A percentile compares a stretch with the other conserved stretches of the same genome.
Conservation (phyloP, 30 jellyfish, hydroid and myxozoan genomes). For the Aurelia sp. region DNA sequence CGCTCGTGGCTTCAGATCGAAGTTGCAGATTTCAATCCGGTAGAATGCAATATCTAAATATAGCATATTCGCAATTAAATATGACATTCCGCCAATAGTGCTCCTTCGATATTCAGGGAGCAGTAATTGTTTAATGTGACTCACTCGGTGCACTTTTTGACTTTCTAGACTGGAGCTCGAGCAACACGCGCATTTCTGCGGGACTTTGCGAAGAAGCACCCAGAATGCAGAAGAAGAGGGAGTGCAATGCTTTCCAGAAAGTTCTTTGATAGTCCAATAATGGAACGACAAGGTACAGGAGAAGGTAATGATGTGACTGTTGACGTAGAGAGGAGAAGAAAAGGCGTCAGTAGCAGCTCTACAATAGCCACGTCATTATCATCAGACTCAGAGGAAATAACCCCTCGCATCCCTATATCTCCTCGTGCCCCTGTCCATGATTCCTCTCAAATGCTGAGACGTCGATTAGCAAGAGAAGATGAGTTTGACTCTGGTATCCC, state of each 20-base stretch:
- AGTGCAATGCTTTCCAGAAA: conserved; percentile 91
- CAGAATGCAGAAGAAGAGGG: conserved; percentile 89
- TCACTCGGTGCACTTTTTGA: not conserved
- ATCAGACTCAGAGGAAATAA: not conserved
- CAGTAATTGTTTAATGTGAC: not conserved
- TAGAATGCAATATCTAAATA: no score
- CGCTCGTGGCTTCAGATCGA: no score
- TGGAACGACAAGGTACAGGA: not conserved
- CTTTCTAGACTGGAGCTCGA: conserved; percentile 96
- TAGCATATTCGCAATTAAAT: no score
- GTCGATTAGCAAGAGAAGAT: conserved; percentile 34
- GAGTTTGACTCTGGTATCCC: conserved; percentile 58
- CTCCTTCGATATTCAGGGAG: not conserved
- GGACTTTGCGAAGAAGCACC: conserved; percentile 92
- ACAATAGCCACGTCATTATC: conserved; percentile 11
- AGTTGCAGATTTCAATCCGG: no score
- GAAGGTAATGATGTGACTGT: conserved; percentile 1
- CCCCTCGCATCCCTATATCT: not conserved
- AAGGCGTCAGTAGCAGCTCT: not conserved
- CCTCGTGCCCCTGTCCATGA: not conserved
- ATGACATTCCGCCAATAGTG: no score
- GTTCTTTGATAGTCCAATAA: conserved; percentile 62
- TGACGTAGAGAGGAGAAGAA: conserved; percentile 13
- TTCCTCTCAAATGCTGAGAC: conserved; percentile 40
- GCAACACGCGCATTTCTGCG: conserved; percentile 96